phyloP scores from a whole-genome alignment of 2,113 vertebrate genomes.

The Pavo muticus region DNA sequence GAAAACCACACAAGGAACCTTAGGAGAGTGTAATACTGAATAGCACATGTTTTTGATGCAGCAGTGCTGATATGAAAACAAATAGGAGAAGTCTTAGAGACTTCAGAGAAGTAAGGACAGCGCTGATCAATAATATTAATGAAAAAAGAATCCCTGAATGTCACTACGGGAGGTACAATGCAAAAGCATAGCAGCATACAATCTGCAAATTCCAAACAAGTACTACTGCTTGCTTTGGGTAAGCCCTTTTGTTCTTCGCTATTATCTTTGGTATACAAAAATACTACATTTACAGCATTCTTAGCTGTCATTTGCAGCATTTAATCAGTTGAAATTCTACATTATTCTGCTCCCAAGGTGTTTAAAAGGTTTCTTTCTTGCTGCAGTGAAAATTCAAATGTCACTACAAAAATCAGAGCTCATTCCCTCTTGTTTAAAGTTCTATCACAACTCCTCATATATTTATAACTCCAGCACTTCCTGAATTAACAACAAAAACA shows the following conservation, averaged over 20 bases:
- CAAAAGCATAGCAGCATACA: not conserved
- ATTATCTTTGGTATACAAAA: not conserved
- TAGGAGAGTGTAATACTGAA: not conserved
- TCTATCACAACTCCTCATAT: not conserved
- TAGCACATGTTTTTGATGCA: not conserved
- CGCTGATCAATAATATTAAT: not conserved
- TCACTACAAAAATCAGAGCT: conserved; percentile 6
- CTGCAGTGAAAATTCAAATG: not conserved
- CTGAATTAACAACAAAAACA: conserved; percentile 35
- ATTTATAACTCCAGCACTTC: not conserved
- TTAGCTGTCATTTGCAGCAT: not conserved
- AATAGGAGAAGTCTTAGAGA: not conserved
- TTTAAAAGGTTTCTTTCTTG: not conserved
- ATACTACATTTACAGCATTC: not conserved
- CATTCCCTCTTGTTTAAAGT: not conserved
- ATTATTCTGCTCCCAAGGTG: not conserved
- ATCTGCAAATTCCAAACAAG: not conserved
- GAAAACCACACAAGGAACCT: not conserved
- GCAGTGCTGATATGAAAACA: not conserved
- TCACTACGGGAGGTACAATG: not conserved
- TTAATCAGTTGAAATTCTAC: not conserved
- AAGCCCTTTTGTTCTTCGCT: not conserved
- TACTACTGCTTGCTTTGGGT: not conserved
- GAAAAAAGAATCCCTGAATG: not conserved
- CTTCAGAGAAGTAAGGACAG: not conserved